Conservation (phyloP, 1,140 invertebrate species). For the Euura lappo region DNA sequence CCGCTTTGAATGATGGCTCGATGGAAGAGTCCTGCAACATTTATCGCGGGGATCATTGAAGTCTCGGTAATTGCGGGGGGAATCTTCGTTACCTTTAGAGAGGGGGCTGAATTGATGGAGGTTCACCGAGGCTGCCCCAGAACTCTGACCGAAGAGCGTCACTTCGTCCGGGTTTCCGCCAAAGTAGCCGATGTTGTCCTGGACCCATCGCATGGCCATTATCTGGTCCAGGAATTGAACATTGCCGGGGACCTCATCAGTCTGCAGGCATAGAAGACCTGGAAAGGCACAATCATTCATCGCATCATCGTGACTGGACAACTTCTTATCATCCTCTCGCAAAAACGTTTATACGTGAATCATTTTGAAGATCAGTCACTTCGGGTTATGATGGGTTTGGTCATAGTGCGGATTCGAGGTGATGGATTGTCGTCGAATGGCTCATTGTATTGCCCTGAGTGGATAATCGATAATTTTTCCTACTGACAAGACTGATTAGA, state of each 20-base stretch:
- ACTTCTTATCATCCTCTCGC: no score
- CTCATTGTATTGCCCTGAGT: no score
- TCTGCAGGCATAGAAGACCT: not conserved
- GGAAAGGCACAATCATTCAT: not conserved
- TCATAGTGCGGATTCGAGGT: no score
- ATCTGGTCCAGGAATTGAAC: not conserved
- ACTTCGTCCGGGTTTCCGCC: conserved; percentile 40
- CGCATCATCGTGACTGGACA: no score
- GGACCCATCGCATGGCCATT: conserved; percentile 53
- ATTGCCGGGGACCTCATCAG: not conserved
- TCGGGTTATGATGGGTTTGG: no score
- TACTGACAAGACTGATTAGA: no score
- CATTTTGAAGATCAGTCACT: no score
- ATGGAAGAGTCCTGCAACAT: conserved; percentile 9
- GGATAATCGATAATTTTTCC: no score
- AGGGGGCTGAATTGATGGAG: conserved; percentile 61
- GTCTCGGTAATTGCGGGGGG: not conserved
- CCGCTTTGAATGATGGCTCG: conserved; percentile 22
- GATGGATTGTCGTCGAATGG: no score
- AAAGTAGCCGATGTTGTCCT: conserved; percentile 43
- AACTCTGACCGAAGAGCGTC: conserved; percentile 34
- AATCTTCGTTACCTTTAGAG: conserved; percentile 33
- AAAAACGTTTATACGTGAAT: no score
- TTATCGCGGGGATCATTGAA: not conserved
- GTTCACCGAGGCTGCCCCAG: conserved; percentile 34